Percentiles rank a stretch among this genome's conserved stretches.
Evolutionary conservation across 1,140 invertebrate genomes (phyloP).

Genomic region (Mercenaria mercenaria): DNA sequence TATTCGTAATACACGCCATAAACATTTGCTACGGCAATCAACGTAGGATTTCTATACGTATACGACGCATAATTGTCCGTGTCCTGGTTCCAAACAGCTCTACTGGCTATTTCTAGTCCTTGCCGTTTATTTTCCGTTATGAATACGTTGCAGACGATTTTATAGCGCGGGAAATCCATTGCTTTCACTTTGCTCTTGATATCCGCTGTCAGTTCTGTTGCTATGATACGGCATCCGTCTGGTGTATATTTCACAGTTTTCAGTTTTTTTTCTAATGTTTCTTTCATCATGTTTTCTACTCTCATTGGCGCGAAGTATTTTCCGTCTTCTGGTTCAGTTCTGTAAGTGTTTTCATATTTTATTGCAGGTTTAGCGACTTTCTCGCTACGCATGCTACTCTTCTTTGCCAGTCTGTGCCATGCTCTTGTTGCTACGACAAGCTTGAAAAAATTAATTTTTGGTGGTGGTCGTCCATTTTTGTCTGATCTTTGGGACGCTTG

Average conservation of each 20-base stretch:
- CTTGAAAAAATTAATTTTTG: conserved; percentile 61
- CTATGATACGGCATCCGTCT: conserved; percentile 28
- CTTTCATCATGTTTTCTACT: conserved; percentile 67
- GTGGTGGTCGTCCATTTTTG: conserved; percentile 20
- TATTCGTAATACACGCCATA: conserved; percentile 81
- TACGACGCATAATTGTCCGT: conserved; percentile 77
- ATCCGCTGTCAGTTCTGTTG: conserved; percentile 69
- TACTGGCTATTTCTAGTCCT: conserved; percentile 74
- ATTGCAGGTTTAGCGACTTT: not conserved
- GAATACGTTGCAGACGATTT: conserved; percentile 75
- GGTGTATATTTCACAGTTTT: conserved; percentile 63
- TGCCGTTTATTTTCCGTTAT: conserved; percentile 77
- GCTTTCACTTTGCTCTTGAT: conserved; percentile 75
- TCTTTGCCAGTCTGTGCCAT: conserved; percentile 47
- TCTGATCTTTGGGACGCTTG: conserved; percentile 38
- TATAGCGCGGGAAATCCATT: conserved; percentile 77
- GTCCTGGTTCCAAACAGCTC: conserved; percentile 78
- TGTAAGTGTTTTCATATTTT: conserved; percentile 66
- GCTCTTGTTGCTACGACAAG: conserved; percentile 54
- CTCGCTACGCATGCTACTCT: not conserved
- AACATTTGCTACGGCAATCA: conserved; percentile 78
- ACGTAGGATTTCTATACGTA: conserved; percentile 70
- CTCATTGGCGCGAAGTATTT: conserved; percentile 28
- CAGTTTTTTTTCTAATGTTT: conserved; percentile 62
- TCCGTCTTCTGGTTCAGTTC: conserved; percentile 67